Percentiles rank a stretch among this genome's conserved stretches.
These are phyloP conservation scores for Nanorana parkeri DNA, from an alignment of 2,113 vertebrate species.

Conservation along the genomic window DNA sequence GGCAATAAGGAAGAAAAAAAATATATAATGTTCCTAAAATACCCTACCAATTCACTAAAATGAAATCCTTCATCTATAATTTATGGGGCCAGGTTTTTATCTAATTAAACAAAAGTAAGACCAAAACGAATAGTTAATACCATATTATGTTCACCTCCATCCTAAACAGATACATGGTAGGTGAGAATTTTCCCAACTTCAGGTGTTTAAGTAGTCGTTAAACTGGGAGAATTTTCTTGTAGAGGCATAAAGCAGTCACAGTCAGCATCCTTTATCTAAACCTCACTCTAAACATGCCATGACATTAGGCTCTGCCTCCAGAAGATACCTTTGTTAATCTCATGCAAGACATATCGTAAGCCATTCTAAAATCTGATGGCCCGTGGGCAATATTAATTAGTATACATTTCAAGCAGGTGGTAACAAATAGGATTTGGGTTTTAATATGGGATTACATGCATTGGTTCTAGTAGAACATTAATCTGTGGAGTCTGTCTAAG, in stretches of 20 bases:
- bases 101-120: constrained; percentile 22
- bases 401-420: neutral
- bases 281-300: neutral
- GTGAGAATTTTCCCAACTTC: neutral
- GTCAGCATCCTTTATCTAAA: neutral
- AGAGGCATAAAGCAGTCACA: too few relatives aligned
- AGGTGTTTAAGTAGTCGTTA: too few relatives aligned
- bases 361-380: neutral
- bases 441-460: constrained; percentile 7
- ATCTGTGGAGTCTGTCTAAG: neutral
- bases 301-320: neutral
- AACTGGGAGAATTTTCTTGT: too few relatives aligned
- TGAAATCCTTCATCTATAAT: constrained; percentile 36
- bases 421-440: neutral
- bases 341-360: neutral
- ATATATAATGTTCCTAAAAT: neutral
- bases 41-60: constrained; percentile 32
- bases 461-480: neutral
- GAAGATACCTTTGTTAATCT: neutral
- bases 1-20: constrained; percentile 23
- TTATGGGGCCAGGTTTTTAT: constrained; percentile 29
- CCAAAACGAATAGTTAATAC: constrained; percentile 21
- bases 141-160: neutral
- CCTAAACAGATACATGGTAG: neutral
- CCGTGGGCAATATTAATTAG: neutral